Percentiles rank a stretch among this genome's conserved stretches.
Evolutionary conservation across 2,888 invertebrate species (phyloP).

Genomic region (Biston betularia): DNA sequence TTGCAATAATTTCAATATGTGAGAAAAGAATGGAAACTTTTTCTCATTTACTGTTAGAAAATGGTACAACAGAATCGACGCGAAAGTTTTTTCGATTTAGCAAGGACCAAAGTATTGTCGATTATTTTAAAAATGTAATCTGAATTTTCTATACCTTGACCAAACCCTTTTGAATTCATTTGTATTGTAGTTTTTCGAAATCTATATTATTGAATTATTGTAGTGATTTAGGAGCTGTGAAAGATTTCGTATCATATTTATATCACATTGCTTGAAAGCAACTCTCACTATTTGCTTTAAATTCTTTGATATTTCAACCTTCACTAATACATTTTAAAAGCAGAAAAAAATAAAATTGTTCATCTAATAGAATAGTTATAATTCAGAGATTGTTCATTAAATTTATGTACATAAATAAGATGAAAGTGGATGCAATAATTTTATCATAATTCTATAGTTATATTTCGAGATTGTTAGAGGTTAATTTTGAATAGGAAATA

Average conservation of each 20-base stretch:
- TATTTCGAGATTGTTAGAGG: slow-evolving; percentile 70
- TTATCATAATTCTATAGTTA: slow-evolving; percentile 76
- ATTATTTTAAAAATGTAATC: slow-evolving; percentile 58
- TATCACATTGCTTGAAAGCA: slow-evolving; percentile 70
- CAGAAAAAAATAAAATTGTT: slow-evolving; percentile 52
- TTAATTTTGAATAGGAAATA: slow-evolving; percentile 54
- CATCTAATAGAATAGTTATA: slow-evolving; percentile 56
- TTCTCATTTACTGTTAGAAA: neutral
- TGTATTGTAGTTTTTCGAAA: slow-evolving; percentile 69
- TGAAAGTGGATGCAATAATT: slow-evolving; percentile 76
- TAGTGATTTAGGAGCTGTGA: slow-evolving; percentile 64
- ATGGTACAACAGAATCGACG: slow-evolving; percentile 34
- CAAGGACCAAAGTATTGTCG: slow-evolving; percentile 68
- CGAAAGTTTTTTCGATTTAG: slow-evolving; percentile 60
- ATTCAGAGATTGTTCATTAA: slow-evolving; percentile 56
- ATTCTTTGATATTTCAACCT: slow-evolving; percentile 57
- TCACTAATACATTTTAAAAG: slow-evolving; percentile 49
- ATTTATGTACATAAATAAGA: slow-evolving; percentile 73
- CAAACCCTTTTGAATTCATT: slow-evolving; percentile 68
- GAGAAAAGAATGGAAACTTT: neutral
- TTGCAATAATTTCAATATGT: neutral
- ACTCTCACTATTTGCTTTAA: slow-evolving; percentile 69
- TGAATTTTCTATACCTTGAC: slow-evolving; percentile 67
- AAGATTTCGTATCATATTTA: slow-evolving; percentile 54
- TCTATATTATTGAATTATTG: slow-evolving; percentile 63